These are phyloP conservation scores for Neosalanx taihuensis DNA, from an alignment of 2,797 vertebrate genomes.

Conservation along the genomic window DNA sequence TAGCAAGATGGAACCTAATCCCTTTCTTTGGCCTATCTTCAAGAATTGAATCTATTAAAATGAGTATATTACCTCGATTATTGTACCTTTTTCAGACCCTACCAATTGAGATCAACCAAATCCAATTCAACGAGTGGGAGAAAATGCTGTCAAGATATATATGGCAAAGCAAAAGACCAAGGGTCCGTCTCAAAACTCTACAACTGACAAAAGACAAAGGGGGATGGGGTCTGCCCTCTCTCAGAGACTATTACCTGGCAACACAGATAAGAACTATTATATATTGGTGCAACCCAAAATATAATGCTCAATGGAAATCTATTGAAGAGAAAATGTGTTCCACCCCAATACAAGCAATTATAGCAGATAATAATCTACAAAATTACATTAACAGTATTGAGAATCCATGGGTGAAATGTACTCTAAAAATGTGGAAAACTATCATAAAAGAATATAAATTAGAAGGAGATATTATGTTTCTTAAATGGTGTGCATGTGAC, in stretches of 20 bases:
- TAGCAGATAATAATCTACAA: conserved; percentile 7
- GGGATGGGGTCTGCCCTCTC: not conserved
- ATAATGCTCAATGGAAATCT: conserved; percentile 26
- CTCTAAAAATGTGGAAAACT: conserved; percentile 25
- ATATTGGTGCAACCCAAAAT: conserved; percentile 14
- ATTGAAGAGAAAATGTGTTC: not conserved
- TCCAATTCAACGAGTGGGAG: conserved; percentile 26
- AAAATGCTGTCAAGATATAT: conserved; percentile 21
- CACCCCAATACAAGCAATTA: conserved; percentile 6
- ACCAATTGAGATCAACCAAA: conserved; percentile 12
- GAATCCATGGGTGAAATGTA: conserved; percentile 25
- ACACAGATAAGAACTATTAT: conserved; percentile 15
- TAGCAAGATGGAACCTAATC: not conserved
- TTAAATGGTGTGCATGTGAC: conserved; percentile 23
- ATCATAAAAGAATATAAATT: conserved; percentile 21
- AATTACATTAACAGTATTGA: not conserved
- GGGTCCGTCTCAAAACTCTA: conserved; percentile 2
- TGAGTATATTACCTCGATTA: conserved; percentile 11
- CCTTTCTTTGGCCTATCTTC: conserved; percentile 12
- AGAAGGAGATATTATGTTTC: conserved; percentile 1
- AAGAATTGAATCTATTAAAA: conserved; percentile 17
- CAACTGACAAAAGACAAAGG: conserved; percentile 11
- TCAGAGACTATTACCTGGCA: not conserved
- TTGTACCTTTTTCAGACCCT: conserved; percentile 25
- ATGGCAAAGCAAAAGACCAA: conserved; percentile 16